Percentiles rank a stretch among this genome's conserved stretches.
Evolutionary conservation across 2,888 invertebrate genomes (phyloP).

Genomic region (Mantis religiosa): DNA sequence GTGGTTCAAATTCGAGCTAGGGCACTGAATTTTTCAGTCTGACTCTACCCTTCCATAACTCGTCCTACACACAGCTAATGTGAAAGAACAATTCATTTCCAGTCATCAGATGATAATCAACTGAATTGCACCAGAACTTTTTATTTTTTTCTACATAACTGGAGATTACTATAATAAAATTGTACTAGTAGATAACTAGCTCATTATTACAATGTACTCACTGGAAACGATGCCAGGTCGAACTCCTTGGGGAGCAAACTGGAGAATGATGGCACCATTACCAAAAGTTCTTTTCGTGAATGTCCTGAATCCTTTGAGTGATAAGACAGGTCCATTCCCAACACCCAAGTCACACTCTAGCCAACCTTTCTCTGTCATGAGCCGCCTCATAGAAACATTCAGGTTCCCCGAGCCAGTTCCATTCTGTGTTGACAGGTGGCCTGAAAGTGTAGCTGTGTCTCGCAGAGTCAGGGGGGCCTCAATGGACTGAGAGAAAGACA

Average conservation of each 20-base stretch:
- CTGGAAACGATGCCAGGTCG: conserved; percentile 74
- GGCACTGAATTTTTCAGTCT: no score
- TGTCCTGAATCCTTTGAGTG: conserved; percentile 74
- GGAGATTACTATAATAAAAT: no score
- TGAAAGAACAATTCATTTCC: no score
- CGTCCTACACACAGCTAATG: no score
- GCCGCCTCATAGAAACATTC: conserved; percentile 68
- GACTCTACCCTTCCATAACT: no score
- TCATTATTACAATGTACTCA: conserved; percentile 44
- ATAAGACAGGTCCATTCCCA: conserved; percentile 76
- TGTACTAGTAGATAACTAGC: no score
- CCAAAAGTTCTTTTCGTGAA: conserved; percentile 69
- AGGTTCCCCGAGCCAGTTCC: conserved; percentile 80
- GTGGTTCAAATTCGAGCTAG: no score
- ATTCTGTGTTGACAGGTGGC: conserved; percentile 80
- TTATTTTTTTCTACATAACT: no score
- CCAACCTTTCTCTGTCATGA: conserved; percentile 82
- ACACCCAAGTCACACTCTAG: conserved; percentile 80
- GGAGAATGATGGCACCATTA: conserved; percentile 70
- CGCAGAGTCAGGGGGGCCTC: conserved; percentile 85
- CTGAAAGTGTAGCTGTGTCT: conserved; percentile 80
- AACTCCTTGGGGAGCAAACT: conserved; percentile 72
- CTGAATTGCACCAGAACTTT: no score
- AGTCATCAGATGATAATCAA: no score
- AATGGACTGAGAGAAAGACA: conserved; percentile 88